phyloP scores from a whole-genome alignment of 1,140 invertebrate genomes.

The Drosophila ercepeae region DNA sequence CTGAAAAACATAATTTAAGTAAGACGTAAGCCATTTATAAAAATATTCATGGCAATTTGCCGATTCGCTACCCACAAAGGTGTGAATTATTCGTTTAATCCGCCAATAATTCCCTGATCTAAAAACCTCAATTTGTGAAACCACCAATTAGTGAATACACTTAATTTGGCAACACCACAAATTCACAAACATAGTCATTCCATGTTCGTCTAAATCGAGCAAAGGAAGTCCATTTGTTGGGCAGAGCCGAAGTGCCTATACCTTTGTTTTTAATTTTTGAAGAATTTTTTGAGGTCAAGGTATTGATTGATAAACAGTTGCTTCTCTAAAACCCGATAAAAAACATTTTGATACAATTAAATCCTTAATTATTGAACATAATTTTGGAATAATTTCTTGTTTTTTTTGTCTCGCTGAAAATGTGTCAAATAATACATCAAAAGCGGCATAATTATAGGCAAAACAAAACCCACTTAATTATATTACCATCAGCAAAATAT shows the following conservation, averaged over 20 bases:
- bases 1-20: neutral
- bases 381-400: slow-evolving; percentile 19
- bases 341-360: slow-evolving; percentile 33
- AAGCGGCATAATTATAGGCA: slow-evolving; percentile 64
- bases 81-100: slow-evolving; percentile 1
- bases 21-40: neutral
- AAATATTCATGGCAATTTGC: slow-evolving; percentile 2
- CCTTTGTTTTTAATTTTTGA: neutral
- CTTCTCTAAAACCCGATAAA: neutral
- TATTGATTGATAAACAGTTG: too few species aligned
- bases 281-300: neutral
- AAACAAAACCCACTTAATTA: slow-evolving; percentile 58
- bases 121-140: slow-evolving; percentile 40
- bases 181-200: slow-evolving; percentile 44
- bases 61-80: slow-evolving; percentile 13
- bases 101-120: slow-evolving; percentile 16
- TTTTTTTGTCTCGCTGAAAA: slow-evolving; percentile 16
- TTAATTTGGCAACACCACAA: slow-evolving; percentile 34
- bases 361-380: slow-evolving; percentile 53
- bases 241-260: neutral
- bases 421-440: slow-evolving; percentile 45
- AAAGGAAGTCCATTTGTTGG: slow-evolving; percentile 8
- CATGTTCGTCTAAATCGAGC: neutral
- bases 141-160: slow-evolving; percentile 58
- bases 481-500: slow-evolving; percentile 37